Evolutionary conservation across 2,797 vertebrate species (phyloP), one percentile per base, ranked within the genome.

Genomic region (Lerista edwardsae): DNA sequence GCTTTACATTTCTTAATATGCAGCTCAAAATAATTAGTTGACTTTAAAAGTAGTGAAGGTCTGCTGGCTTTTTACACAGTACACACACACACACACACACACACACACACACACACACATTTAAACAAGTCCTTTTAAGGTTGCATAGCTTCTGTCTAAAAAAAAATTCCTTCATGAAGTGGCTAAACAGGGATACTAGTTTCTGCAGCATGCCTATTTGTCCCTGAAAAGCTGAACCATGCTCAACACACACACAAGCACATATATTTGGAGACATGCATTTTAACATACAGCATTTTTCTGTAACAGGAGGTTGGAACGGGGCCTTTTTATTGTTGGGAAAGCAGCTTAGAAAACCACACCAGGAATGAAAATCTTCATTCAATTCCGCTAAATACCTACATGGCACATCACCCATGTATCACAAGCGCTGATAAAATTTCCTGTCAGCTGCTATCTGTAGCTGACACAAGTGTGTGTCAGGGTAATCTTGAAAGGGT

Each of bases 121-220:
- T 95, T 95, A 94, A 94, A 95, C 94, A 94, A 94, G 88, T 91
- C 94, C 94, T 94, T 95, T 95, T 95, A 94, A 93, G 94, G 94
- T 90, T 92, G 86, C 93, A 90, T 90, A 94, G 87, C 90, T 93
- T 93, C 93, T 94, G 90, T 84, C 90, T 86, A 91, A 87, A 82
- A 84, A 82, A 84, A 25, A 72, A 68, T 1, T 25, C 55, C 31
- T 88, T 87, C 82, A 86, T 88, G 87, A 90, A 90, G 82, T 91
- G 91, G 82, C 82, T 75, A 67, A 71, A 88, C 86, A 84, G 86
- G 61, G 34, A 80, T 93, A 79, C 75, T 79, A 83, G 86, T 0
- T 0, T 92, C 90, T 85, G 71, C 88, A 92, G 80, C 55, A 82
- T 65, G 90, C 75, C 77, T 73, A 86, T 84, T 19, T 77, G 11